Conservation (phyloP, 2,888 invertebrate genomes). For the Epiperipatus broadwayi region DNA sequence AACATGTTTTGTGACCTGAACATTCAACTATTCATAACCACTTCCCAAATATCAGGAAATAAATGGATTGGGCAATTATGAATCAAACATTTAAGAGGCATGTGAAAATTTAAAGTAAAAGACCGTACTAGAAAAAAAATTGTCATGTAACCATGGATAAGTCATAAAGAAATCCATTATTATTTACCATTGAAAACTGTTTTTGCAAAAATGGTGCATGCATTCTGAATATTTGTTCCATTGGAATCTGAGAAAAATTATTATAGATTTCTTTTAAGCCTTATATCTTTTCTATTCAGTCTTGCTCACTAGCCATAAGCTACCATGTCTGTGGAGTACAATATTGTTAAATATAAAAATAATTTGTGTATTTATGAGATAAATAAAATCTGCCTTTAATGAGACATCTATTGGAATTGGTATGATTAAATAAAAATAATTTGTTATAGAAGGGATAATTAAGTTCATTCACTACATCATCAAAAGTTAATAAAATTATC, state of each 20-base stretch:
- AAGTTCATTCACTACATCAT: conserved; percentile 77
- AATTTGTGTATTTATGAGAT: conserved; percentile 76
- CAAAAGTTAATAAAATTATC: conserved; percentile 77
- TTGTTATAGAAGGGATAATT: conserved; percentile 70
- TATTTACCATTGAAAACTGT: conserved; percentile 76
- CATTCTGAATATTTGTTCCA: conserved; percentile 59
- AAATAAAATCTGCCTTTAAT: conserved; percentile 81
- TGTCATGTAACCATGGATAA: conserved; percentile 61
- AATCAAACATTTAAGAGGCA: conserved; percentile 53
- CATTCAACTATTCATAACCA: conserved; percentile 56
- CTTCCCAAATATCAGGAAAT: conserved; percentile 68
- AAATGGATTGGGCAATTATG: conserved; percentile 54
- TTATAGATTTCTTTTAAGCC: conserved; percentile 68
- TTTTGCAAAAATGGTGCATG: conserved; percentile 60
- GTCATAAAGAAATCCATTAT: conserved; percentile 72
- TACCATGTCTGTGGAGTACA: conserved; percentile 56
- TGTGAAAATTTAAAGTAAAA: conserved; percentile 64
- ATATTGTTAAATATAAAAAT: conserved; percentile 71
- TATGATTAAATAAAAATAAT: conserved; percentile 55
- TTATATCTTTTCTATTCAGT: conserved; percentile 78
- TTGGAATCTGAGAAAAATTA: conserved; percentile 52
- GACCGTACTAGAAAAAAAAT: conserved; percentile 65
- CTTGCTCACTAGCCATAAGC: conserved; percentile 69
- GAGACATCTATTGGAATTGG: conserved; percentile 72
- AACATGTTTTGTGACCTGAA: conserved; percentile 17